Conservation (phyloP, 2,888 invertebrate species). For the Heteromyza rotundicornis region DNA sequence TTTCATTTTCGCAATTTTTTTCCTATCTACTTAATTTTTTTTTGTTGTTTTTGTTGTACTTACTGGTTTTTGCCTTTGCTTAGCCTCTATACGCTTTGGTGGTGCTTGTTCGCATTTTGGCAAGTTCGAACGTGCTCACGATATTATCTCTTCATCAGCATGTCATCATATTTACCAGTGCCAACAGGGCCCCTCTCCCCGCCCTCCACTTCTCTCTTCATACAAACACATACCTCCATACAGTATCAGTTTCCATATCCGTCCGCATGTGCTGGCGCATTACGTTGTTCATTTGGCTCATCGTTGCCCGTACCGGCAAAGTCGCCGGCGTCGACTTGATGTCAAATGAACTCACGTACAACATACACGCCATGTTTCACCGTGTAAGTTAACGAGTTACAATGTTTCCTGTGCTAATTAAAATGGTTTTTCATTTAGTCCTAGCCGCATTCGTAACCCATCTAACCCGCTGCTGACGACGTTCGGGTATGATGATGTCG, state of each 20-base stretch:
- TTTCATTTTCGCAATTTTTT: no score
- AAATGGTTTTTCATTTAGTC: constrained; percentile 55
- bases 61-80: no score
- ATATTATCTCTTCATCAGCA: constrained; percentile 55
- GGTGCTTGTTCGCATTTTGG: constrained; percentile 44
- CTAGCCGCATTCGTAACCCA: constrained; percentile 40
- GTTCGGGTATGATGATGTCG: background rate
- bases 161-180: constrained; percentile 23
- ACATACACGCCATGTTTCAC: background rate
- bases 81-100: constrained; percentile 52
- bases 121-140: constrained; percentile 53
- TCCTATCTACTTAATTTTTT: no score
- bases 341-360: constrained; percentile 31
- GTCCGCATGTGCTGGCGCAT: background rate
- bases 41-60: no score
- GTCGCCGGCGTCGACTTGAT: no score
- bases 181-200: constrained; percentile 20
- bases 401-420: constrained; percentile 54
- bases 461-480: background rate
- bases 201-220: no score
- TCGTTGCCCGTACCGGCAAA: no score
- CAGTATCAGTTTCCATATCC: background rate
- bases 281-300: constrained; percentile 22
- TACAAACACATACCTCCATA: no score
- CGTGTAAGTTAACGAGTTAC: constrained; percentile 47